These are phyloP conservation scores for Pavo muticus DNA, from an alignment of 2,113 vertebrate species.

Conservation along the genomic window DNA sequence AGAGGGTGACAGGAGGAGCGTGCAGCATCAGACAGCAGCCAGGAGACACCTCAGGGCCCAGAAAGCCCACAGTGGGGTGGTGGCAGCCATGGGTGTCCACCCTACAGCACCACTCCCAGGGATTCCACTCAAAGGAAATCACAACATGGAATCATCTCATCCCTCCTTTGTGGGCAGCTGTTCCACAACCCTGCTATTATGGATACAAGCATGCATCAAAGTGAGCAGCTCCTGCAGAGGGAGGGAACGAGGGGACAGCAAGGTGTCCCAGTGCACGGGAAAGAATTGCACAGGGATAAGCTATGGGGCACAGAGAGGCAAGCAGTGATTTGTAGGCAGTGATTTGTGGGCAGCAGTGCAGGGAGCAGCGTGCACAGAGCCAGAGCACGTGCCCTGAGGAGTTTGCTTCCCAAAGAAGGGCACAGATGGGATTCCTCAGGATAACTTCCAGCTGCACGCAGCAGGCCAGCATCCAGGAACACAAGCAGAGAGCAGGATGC, in stretches of 20 bases:
- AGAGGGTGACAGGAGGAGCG: neutral
- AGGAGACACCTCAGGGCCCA: neutral
- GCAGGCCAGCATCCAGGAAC: slow-evolving; percentile 31
- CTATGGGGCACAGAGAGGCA: neutral
- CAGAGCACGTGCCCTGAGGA: neutral
- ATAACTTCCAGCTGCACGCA: slow-evolving; percentile 38
- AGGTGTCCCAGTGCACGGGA: rapidly evolving
- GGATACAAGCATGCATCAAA: slow-evolving; percentile 37
- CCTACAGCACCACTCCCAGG: neutral
- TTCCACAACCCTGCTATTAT: slow-evolving; percentile 65
- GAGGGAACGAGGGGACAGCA: rapidly evolving
- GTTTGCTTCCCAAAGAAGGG: slow-evolving; percentile 56
- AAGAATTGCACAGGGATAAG: neutral
- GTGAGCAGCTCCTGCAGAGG: neutral
- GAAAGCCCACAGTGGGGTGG: rapidly evolving
- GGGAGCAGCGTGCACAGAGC: neutral
- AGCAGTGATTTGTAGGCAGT: rapidly evolving
- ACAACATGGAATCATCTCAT: slow-evolving; percentile 76
- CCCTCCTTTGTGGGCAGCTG: slow-evolving; percentile 57
- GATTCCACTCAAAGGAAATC: slow-evolving; percentile 60
- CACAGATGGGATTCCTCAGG: neutral
- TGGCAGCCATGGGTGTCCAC: rapidly evolving
- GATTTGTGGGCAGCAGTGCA: neutral
- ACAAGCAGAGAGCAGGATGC: neutral
- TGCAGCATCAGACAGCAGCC: neutral